Percentiles rank a stretch among this genome's conserved stretches.
These are phyloP conservation scores for Ptiloglossa arizonensis DNA, from an alignment of 1,140 invertebrate species.

Conservation along the genomic window DNA sequence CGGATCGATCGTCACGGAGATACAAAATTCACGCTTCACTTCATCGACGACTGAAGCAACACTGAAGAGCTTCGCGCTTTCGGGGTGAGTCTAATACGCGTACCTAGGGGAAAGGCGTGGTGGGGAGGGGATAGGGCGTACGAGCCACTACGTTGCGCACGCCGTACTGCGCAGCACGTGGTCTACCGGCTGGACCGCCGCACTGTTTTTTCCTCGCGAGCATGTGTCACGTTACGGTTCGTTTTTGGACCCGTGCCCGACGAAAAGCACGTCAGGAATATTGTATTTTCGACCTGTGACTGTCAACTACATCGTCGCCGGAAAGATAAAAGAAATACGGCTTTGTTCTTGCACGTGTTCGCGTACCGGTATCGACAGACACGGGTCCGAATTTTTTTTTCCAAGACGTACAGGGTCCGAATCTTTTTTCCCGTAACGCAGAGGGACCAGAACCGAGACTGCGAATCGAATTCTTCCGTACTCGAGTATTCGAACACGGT, in stretches of 20 bases:
- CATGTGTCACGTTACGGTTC: background rate
- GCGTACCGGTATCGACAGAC: too few relatives aligned
- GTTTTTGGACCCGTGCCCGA: background rate
- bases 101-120: background rate
- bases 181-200: background rate
- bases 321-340: background rate
- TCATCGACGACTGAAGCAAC: constrained; percentile 64
- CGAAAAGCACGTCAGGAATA: background rate
- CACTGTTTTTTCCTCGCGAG: background rate
- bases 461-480: too few relatives aligned
- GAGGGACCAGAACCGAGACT: too few relatives aligned
- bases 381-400: too few relatives aligned
- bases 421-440: too few relatives aligned
- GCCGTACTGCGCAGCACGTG: constrained; percentile 71
- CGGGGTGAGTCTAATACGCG: constrained; percentile 60
- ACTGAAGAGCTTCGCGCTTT: constrained; percentile 62
- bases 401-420: too few relatives aligned
- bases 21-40: constrained; percentile 58
- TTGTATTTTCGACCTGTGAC: background rate
- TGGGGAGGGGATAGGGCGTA: constrained; percentile 28
- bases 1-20: background rate
- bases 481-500: too few relatives aligned
- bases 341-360: too few relatives aligned
- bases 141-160: constrained; percentile 55
- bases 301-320: too few relatives aligned